A percentile compares a stretch with the other conserved stretches of the same genome.
Evolutionary conservation across 2,797 vertebrate species (phyloP).

Genomic region (Erpetoichthys calabaricus): DNA sequence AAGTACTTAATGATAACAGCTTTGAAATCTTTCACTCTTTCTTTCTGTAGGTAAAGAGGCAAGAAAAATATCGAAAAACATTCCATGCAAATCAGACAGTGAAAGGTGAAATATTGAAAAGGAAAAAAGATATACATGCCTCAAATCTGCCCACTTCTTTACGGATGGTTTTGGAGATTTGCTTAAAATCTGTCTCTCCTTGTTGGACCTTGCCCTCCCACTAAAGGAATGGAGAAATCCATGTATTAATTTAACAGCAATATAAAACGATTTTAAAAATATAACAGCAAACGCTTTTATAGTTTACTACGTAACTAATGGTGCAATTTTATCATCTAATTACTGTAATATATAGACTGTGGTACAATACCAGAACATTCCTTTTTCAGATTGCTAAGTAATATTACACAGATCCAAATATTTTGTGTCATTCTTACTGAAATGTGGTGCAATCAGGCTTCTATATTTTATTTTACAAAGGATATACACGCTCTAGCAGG

Average conservation of each 20-base stretch:
- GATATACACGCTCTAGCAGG: too few species aligned
- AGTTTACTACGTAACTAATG: too few species aligned
- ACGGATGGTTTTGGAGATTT: conserved; percentile 91
- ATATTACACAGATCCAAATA: too few species aligned
- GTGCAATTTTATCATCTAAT: too few species aligned
- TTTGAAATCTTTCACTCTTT: conserved; percentile 94
- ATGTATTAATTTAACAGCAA: conserved; percentile 10
- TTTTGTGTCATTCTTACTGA: too few species aligned
- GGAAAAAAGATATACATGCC: conserved; percentile 47
- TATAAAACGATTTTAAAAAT: too few species aligned
- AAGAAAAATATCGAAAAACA: conserved; percentile 6
- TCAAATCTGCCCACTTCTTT: conserved; percentile 91
- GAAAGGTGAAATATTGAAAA: conserved; percentile 5
- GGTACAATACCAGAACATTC: too few species aligned
- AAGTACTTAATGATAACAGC: conserved; percentile 84
- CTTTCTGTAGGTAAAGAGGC: conserved; percentile 57
- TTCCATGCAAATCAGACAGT: not conserved
- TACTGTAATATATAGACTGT: too few species aligned
- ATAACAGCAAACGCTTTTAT: too few species aligned
- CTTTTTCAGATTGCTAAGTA: too few species aligned
- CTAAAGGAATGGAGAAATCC: conserved; percentile 45
- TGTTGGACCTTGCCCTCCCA: conserved; percentile 90
- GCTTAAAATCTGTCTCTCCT: conserved; percentile 91
- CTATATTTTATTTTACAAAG: too few species aligned
- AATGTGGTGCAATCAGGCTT: too few species aligned